Conservation (phyloP, 2,113 vertebrate genomes). For the Hydrochoerus hydrochaeris region DNA sequence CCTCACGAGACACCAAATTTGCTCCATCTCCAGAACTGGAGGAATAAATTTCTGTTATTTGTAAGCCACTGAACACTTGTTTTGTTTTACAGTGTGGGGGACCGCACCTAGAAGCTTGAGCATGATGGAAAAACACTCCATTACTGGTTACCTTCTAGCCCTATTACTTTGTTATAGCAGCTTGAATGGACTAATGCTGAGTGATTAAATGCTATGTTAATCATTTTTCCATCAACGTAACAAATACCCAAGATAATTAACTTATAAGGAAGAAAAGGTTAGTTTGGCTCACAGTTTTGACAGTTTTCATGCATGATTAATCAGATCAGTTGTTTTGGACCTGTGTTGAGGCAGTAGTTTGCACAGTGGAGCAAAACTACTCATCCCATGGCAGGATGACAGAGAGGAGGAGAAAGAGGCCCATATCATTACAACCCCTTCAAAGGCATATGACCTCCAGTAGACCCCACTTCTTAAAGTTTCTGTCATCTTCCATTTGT, state of each 20-base stretch:
- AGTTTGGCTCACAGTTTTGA: neutral
- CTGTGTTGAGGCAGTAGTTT: neutral
- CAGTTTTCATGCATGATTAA: neutral
- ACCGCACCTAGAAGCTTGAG: neutral
- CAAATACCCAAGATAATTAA: neutral
- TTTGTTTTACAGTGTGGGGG: neutral
- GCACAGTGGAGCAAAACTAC: neutral
- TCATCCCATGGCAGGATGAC: neutral
- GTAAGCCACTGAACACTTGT: neutral
- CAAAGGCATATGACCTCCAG: neutral
- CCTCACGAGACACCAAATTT: neutral
- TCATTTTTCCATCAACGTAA: neutral
- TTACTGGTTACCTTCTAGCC: neutral
- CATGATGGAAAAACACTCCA: neutral
- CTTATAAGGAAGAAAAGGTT: neutral
- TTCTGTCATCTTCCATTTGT: neutral
- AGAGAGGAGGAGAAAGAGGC: neutral
- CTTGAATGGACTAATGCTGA: neutral
- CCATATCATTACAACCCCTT: neutral
- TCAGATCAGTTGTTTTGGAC: neutral
- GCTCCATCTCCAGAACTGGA: neutral
- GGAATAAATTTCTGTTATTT: neutral
- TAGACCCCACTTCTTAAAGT: neutral
- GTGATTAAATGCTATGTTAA: neutral
- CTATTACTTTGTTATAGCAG: neutral